A percentile compares a stretch with the other conserved stretches of the same genome.
Evolutionary conservation across 2,888 invertebrate species (phyloP).

Genomic region (Diarsia mendica): DNA sequence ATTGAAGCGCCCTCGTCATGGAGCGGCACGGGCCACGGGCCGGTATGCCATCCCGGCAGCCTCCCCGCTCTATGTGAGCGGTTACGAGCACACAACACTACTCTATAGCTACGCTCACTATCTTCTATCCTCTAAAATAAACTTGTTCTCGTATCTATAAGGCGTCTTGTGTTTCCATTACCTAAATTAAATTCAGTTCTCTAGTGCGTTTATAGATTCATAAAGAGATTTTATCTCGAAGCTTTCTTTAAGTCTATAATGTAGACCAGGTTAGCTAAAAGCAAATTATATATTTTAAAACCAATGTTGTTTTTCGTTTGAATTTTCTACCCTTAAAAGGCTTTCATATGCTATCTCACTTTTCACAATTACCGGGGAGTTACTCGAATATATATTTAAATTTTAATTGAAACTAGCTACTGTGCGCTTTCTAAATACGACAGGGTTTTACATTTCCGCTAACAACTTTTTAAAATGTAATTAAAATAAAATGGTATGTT

Average conservation of each 20-base stretch:
- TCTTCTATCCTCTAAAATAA: constrained; percentile 56
- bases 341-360: neutral
- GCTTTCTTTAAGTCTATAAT: constrained; percentile 56
- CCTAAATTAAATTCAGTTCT: constrained; percentile 76
- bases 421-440: constrained; percentile 3
- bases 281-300: constrained; percentile 25
- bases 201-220: constrained; percentile 70
- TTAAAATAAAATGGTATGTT: constrained; percentile 35
- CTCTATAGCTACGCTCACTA: constrained; percentile 59
- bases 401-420: constrained; percentile 23
- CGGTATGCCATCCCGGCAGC: constrained; percentile 50
- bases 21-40: constrained; percentile 63
- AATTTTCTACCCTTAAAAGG: neutral
- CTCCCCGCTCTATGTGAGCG: constrained; percentile 66
- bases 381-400: neutral
- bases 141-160: constrained; percentile 55
- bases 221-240: constrained; percentile 69
- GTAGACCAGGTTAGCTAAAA: constrained; percentile 34
- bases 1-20: constrained; percentile 84
- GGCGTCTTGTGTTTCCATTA: constrained; percentile 73
- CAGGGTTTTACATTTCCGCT: neutral
- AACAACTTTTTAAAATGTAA: constrained; percentile 7
- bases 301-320: neutral
- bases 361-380: neutral
- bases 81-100: constrained; percentile 68